These are phyloP conservation scores for Dicrurus megarhynchus DNA, from an alignment of 2,113 vertebrate species.

Conservation along the genomic window DNA sequence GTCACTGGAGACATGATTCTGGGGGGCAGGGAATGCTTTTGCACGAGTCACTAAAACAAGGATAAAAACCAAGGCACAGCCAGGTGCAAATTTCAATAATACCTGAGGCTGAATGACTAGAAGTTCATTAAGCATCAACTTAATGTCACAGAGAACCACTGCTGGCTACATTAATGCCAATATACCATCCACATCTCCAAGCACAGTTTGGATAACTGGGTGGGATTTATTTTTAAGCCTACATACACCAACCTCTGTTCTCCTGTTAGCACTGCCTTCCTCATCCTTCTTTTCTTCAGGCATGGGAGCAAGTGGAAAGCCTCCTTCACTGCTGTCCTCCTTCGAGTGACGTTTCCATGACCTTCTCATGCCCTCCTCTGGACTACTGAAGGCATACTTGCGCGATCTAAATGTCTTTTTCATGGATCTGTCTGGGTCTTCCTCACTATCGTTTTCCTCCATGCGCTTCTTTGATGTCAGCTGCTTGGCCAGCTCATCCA, in stretches of 20 bases:
- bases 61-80: background rate
- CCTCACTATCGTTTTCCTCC: conserved; percentile 48
- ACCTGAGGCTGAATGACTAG: background rate
- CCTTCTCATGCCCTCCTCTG: conserved; percentile 37
- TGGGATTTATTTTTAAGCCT: background rate
- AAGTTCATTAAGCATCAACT: background rate
- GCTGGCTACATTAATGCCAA: accelerated
- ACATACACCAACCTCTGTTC: conserved; percentile 81
- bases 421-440: conserved; percentile 71
- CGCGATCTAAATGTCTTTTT: conserved; percentile 59
- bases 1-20: background rate
- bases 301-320: conserved; percentile 74
- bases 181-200: background rate
- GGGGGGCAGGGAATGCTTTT: background rate
- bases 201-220: background rate
- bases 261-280: conserved; percentile 89
- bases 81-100: background rate
- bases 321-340: conserved; percentile 73
- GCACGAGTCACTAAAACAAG: background rate
- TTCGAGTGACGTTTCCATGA: conserved; percentile 77
- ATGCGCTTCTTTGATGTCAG: conserved; percentile 70
- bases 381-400: conserved; percentile 52
- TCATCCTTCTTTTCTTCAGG: conserved; percentile 86
- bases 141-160: background rate
- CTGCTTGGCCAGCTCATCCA: conserved; percentile 76